These are phyloP conservation scores for Salvelinus namaycush DNA, from an alignment of 2,113 vertebrate genomes.

Conservation along the genomic window DNA sequence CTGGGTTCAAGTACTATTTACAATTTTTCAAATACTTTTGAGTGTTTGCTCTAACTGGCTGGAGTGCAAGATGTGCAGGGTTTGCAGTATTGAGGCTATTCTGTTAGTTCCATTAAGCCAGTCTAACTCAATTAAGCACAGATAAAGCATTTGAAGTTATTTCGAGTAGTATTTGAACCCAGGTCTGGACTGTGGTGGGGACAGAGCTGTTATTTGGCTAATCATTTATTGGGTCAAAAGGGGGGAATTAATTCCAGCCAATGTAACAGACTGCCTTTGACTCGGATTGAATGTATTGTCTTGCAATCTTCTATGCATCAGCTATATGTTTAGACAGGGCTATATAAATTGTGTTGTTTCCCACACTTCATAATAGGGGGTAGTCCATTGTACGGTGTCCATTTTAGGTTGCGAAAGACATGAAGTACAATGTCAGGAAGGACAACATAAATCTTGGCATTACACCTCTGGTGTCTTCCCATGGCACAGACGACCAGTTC, in stretches of 20 bases:
- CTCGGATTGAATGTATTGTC: not conserved
- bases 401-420: slow-evolving; percentile 34
- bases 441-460: not conserved
- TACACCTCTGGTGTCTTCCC: slow-evolving; percentile 1
- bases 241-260: not conserved
- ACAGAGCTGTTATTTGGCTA: slow-evolving; percentile 12
- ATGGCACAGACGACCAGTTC: too few relatives aligned
- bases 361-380: not conserved
- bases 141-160: too few relatives aligned
- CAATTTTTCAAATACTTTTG: not conserved
- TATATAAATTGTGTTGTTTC: not conserved
- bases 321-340: not conserved
- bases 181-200: too few relatives aligned
- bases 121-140: too few relatives aligned
- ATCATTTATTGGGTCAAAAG: slow-evolving; percentile 28
- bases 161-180: too few relatives aligned
- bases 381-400: slow-evolving; percentile 8
- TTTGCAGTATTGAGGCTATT: too few relatives aligned
- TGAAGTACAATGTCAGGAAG: slow-evolving; percentile 19
- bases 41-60: too few relatives aligned
- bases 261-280: not conserved
- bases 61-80: too few relatives aligned
- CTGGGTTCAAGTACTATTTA: not conserved
- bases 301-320: not conserved
- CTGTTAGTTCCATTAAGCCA: too few relatives aligned